Conservation (phyloP, 1,140 invertebrate species). For the Heliothis virescens region DNA sequence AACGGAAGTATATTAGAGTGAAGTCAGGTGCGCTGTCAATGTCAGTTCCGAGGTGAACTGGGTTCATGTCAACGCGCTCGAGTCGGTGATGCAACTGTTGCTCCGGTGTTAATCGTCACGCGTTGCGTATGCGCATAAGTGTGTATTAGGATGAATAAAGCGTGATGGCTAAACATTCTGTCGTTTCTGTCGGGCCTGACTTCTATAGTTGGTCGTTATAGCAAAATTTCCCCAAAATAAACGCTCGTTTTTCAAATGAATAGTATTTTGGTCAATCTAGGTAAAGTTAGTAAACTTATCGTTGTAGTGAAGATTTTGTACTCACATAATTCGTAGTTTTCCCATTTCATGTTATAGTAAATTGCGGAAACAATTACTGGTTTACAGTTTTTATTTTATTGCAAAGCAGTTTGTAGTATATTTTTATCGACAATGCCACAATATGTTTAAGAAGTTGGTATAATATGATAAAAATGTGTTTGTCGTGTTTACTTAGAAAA, state of each 20-base stretch:
- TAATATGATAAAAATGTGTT: neutral
- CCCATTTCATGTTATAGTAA: neutral
- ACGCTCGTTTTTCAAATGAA: too few species aligned
- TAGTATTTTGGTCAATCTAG: too few species aligned
- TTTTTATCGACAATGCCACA: neutral
- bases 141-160: neutral
- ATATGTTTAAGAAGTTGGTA: neutral
- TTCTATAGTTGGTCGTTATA: neutral
- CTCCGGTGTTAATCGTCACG: neutral
- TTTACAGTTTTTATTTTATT: neutral
- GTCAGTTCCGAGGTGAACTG: constrained; percentile 11
- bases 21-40: neutral
- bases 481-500: neutral
- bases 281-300: neutral
- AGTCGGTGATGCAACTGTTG: neutral
- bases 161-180: neutral
- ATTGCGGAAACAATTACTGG: neutral
- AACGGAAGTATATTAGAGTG: neutral
- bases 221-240: too few species aligned
- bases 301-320: neutral
- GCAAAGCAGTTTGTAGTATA: too few species aligned
- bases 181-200: neutral
- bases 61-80: neutral
- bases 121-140: neutral
- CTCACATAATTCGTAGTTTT: neutral